Evolutionary conservation across 2,113 vertebrate genomes (phyloP).

Genomic region (Hippotragus niger): DNA sequence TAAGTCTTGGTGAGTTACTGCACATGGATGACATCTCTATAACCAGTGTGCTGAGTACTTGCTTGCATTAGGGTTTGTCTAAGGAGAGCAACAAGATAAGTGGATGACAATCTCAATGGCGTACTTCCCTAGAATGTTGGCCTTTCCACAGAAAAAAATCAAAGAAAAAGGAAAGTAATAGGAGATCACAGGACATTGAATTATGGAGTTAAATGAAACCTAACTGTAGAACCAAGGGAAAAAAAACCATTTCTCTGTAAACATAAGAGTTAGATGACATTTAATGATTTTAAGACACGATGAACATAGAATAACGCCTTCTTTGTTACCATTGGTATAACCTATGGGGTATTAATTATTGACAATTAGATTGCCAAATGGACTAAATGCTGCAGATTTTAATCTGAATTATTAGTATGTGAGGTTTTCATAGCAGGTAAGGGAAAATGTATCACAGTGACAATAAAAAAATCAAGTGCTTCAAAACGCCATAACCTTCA

Average conservation of each 20-base stretch:
- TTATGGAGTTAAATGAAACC: background rate
- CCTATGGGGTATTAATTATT: background rate
- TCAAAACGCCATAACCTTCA: background rate
- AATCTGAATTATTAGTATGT: background rate
- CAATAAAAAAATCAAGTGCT: slow-evolving; percentile 30
- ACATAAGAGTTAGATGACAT: background rate
- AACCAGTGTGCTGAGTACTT: background rate
- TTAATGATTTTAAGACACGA: background rate
- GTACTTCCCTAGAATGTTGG: background rate
- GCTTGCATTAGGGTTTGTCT: background rate
- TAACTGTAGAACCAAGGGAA: background rate
- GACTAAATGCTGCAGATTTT: background rate
- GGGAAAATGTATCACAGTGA: background rate
- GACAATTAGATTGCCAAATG: background rate
- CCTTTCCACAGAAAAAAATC: background rate
- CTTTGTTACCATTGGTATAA: background rate
- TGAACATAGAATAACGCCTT: background rate
- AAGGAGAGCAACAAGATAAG: background rate
- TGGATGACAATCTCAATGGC: background rate
- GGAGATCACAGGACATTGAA: background rate
- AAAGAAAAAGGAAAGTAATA: background rate
- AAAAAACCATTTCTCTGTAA: background rate
- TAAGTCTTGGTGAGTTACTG: background rate
- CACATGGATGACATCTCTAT: background rate
- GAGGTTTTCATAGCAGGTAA: background rate